Conservation (phyloP, 2,797 vertebrate species). For the Lagodon rhomboides region DNA sequence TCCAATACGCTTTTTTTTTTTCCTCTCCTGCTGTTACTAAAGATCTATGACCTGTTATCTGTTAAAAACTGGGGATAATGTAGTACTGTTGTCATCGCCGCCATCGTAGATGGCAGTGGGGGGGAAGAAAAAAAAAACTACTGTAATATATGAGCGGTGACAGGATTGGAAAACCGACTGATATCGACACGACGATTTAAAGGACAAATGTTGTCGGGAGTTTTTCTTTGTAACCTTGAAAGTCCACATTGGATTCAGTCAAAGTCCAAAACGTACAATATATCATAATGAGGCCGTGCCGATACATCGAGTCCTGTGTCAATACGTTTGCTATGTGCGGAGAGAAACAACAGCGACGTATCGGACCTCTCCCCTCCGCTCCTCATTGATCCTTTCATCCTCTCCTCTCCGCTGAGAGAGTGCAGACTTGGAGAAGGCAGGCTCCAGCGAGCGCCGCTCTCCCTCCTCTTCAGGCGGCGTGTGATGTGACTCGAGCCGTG, state of each 20-base stretch:
- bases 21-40: constrained; percentile 20
- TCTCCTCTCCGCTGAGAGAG: constrained; percentile 39
- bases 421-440: constrained; percentile 53
- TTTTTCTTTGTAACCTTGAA: constrained; percentile 71
- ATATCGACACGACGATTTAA: constrained; percentile 53
- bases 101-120: constrained; percentile 34
- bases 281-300: constrained; percentile 59
- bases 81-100: constrained; percentile 40
- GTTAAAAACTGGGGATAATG: constrained; percentile 55
- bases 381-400: constrained; percentile 58
- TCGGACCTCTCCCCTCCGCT: constrained; percentile 34
- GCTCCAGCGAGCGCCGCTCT: constrained; percentile 53
- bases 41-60: constrained; percentile 53
- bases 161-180: constrained; percentile 46
- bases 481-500: constrained; percentile 80
- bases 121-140: background rate
- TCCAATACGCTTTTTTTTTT: background rate
- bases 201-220: constrained; percentile 44
- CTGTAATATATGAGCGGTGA: constrained; percentile 31
- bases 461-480: constrained; percentile 75
- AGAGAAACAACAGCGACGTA: constrained; percentile 38
- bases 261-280: constrained; percentile 57
- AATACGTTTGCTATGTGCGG: constrained; percentile 46
- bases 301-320: constrained; percentile 62
- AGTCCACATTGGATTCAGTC: constrained; percentile 40